Base-by-base conservation (phyloP, 2,113 vertebrate species). In the Myrmecophaga tridactyla region DNA sequence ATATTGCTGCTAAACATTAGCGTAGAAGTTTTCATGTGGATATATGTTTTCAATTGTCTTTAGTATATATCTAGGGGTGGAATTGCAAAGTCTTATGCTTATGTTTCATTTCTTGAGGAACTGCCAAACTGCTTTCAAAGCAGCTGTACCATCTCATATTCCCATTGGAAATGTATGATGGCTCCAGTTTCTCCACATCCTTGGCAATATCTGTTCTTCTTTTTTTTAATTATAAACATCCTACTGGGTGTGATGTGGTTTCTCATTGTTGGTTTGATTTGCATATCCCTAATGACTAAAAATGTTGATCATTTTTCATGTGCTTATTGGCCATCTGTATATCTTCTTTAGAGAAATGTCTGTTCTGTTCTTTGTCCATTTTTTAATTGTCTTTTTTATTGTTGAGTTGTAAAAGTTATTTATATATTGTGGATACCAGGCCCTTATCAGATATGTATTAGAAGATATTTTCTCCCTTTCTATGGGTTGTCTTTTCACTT, bases 81-180 rank as follows among this genome's bases (percentile, higher is more conserved):
- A 91, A 73, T 21, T 65, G 53, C 58, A 62, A 58, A 56, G 84
- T 80, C 41, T 21, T 43, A 85, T 51, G 39, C 43, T 53, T 63
- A 27, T 15, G 20, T 88, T 75, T 80, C 86, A 93, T 78, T 78
- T 87, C 83, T 65, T 92, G 41, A 90, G 83, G 82, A 90, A 31
- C 34, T 91, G 96, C 75, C 84, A 87, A 92, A 85, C 25, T 85
- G 11, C 85, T 96, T 95, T 86, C 56, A 84, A 80, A 84, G 83
- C 43, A 96, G 83, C 89, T 89, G 80, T 15, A 72, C 41, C 51
- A 31, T 70, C 93, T 92, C 83, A 72, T 87, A 77, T 85, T 92
- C 60, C 92, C 81, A 90, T 85, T 12, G 76, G 84, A 58, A 96
- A 65, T 3, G 2, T 29, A n/a, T 3, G 9, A 84, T 83, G 25